A percentile compares a stretch with the other conserved stretches of the same genome.
Conservation (phyloP, 2,888 invertebrate genomes). For the Osedax frankpressi region DNA sequence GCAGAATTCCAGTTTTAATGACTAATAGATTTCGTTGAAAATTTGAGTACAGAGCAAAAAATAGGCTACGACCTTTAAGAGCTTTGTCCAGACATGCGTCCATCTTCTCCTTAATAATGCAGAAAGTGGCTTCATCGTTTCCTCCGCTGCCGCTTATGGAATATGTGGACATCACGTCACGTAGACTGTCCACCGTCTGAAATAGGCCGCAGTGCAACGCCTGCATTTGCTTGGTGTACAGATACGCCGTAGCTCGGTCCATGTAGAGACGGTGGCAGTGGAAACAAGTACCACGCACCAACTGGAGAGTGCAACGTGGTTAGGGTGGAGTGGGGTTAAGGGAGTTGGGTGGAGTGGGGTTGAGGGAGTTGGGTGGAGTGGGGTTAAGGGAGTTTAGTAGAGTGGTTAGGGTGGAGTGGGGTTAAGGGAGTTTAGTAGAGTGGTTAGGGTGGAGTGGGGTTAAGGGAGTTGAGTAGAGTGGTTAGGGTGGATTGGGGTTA, state of each 20-base stretch:
- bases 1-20: too few relatives aligned
- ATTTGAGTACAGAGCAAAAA: too few relatives aligned
- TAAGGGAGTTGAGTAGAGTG: too few relatives aligned
- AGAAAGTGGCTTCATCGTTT: slow-evolving; percentile 14
- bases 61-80: neutral
- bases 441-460: too few relatives aligned
- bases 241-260: slow-evolving; percentile 27
- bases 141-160: slow-evolving; percentile 24
- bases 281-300: slow-evolving; percentile 48
- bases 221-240: slow-evolving; percentile 58
- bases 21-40: too few relatives aligned
- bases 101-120: neutral
- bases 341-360: neutral
- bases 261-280: slow-evolving; percentile 44
- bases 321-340: too few relatives aligned
- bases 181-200: slow-evolving; percentile 28
- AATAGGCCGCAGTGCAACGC: slow-evolving; percentile 53
- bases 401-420: too few relatives aligned
- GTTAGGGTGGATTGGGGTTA: too few relatives aligned
- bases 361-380: too few relatives aligned
- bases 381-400: too few relatives aligned
- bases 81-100: neutral
- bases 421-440: too few relatives aligned
- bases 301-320: too few relatives aligned
- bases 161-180: slow-evolving; percentile 25